These are phyloP conservation scores for Cryptoprocta ferox DNA, from an alignment of 2,797 vertebrate genomes.

Conservation along the genomic window DNA sequence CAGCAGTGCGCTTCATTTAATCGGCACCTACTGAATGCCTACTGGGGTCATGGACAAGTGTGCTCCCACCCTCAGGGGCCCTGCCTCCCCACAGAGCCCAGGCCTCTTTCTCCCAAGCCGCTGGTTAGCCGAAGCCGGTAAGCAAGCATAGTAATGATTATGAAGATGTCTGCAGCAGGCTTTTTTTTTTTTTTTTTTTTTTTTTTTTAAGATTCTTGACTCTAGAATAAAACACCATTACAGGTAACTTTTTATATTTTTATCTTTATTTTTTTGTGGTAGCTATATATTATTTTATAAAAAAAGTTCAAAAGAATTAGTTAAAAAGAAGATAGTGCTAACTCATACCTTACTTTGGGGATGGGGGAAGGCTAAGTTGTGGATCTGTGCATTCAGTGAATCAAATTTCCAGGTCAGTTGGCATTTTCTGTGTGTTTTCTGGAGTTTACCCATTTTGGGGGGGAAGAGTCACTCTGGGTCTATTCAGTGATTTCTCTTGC, in stretches of 20 bases:
- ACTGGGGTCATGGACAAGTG: background rate
- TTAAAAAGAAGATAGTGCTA: background rate
- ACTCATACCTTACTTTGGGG: background rate
- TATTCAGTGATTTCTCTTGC: background rate
- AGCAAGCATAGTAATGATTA: background rate
- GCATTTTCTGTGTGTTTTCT: background rate
- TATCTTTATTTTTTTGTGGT: constrained; percentile 26
- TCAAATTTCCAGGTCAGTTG: background rate
- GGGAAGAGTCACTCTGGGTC: background rate
- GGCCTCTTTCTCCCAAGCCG: background rate
- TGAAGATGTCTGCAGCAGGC: accelerated
- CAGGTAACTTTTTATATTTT: background rate
- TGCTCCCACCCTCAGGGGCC: background rate
- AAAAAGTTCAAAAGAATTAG: background rate
- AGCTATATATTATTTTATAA: background rate
- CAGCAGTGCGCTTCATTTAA: background rate
- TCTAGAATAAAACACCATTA: background rate
- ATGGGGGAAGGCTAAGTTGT: background rate
- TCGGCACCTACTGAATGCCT: background rate
- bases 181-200: background rate
- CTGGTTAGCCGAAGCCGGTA: background rate
- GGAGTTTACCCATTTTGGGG: background rate
- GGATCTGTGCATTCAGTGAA: background rate
- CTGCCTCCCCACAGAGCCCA: background rate
- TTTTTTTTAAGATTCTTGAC: background rate